A percentile compares a stretch with the other conserved stretches of the same genome.
Conservation (phyloP, 2,113 vertebrate species). For the Morone chrysops region DNA sequence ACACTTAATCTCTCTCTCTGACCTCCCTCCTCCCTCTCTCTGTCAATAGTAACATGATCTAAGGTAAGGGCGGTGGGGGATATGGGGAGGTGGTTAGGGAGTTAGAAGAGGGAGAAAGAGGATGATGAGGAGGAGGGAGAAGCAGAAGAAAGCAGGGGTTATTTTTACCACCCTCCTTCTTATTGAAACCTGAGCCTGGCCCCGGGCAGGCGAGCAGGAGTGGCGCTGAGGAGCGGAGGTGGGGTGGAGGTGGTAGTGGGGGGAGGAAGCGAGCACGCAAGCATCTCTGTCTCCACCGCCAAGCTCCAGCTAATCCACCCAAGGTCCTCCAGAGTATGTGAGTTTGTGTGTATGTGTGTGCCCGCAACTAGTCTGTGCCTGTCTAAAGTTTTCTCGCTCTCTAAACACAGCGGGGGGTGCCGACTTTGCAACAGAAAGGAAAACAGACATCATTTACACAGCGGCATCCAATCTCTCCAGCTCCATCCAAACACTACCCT, state of each 20-base stretch:
- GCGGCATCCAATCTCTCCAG: conserved; percentile 67
- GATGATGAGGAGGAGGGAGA: conserved; percentile 60
- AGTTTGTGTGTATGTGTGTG: conserved; percentile 37
- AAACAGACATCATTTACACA: conserved; percentile 76
- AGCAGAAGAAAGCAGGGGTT: conserved; percentile 74
- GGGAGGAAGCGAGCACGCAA: conserved; percentile 63
- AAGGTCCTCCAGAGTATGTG: conserved; percentile 75
- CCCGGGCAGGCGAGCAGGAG: conserved; percentile 82
- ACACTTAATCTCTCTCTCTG: conserved; percentile 69
- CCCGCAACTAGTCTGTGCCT: conserved; percentile 63
- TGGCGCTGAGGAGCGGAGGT: conserved; percentile 68
- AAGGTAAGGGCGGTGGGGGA: conserved; percentile 67
- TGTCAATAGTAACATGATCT: conserved; percentile 83
- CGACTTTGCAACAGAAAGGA: conserved; percentile 71
- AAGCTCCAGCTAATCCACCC: conserved; percentile 81
- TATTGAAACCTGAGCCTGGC: conserved; percentile 85
- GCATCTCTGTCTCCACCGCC: conserved; percentile 75
- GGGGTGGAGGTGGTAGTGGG: conserved; percentile 54
- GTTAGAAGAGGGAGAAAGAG: conserved; percentile 65
- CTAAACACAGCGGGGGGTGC: conserved; percentile 66
- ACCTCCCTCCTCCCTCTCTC: conserved; percentile 67
- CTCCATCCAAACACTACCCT: conserved; percentile 58
- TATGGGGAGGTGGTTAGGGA: conserved; percentile 69
- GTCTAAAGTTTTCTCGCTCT: conserved; percentile 74
- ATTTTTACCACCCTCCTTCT: conserved; percentile 82